Evolutionary conservation across 2,113 vertebrate species (phyloP).

Genomic region (Cyprinodon variegatus): DNA sequence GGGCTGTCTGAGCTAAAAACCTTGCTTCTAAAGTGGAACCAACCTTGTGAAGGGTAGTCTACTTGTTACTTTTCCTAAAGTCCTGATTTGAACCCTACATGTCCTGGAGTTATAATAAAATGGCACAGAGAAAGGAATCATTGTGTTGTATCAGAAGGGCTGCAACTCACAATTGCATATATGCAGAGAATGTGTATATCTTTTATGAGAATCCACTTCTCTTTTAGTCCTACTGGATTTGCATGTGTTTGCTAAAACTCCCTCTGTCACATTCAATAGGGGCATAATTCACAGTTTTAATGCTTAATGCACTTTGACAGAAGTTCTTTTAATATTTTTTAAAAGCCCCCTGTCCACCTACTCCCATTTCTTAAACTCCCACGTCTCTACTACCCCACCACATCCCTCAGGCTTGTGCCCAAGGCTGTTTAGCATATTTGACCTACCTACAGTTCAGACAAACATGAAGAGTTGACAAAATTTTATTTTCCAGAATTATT

Average conservation of each 20-base stretch:
- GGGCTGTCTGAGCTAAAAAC: conserved; percentile 44
- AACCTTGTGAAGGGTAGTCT: conserved; percentile 45
- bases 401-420: conserved; percentile 29
- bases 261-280: conserved; percentile 7
- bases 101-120: conserved; percentile 33
- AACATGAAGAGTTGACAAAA: background rate
- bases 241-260: conserved; percentile 24
- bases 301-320: conserved; percentile 55
- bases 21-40: conserved; percentile 39
- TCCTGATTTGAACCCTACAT: conserved; percentile 51
- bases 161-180: conserved; percentile 28
- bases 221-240: conserved; percentile 25
- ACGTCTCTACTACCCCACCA: conserved; percentile 33
- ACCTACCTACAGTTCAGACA: background rate
- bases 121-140: conserved; percentile 51
- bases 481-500: background rate
- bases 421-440: conserved; percentile 60
- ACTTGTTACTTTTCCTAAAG: conserved; percentile 62
- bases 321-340: conserved; percentile 56
- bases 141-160: conserved; percentile 55
- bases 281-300: conserved; percentile 34
- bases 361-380: conserved; percentile 21
- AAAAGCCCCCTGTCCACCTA: conserved; percentile 21
- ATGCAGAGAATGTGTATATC: conserved; percentile 26
- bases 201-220: conserved; percentile 11